Percentiles rank a stretch among this genome's conserved stretches.
Evolutionary conservation across 92 coral and sea anemone species (phyloP).

Genomic region (Paramuricea clavata): DNA sequence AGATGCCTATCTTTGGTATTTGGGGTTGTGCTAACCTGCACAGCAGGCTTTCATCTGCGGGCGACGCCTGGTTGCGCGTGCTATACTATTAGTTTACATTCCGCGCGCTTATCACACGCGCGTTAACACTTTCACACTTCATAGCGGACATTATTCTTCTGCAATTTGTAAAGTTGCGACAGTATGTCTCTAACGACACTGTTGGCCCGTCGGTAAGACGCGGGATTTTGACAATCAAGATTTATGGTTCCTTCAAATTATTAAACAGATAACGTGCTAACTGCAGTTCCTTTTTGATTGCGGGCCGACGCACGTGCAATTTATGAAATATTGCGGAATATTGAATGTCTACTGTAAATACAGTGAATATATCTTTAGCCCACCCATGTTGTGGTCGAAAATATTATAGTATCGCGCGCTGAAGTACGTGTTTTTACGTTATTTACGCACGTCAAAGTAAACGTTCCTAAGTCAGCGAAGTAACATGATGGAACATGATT

Average conservation of each 20-base stretch:
- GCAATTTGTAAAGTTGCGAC: constrained; percentile 7
- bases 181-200: not conserved
- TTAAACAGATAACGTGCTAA: not conserved
- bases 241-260: constrained; percentile 43
- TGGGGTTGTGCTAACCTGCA: no score
- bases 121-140: not conserved
- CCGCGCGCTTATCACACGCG: not conserved
- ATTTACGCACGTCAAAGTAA: no score
- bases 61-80: not conserved
- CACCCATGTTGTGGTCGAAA: not conserved
- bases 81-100: not conserved
- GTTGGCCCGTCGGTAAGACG: constrained; percentile 23
- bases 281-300: not conserved
- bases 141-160: not conserved
- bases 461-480: no score
- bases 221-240: constrained; percentile 36
- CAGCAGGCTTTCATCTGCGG: no score
- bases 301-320: not conserved
- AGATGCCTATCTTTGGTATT: no score
- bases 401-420: not conserved
- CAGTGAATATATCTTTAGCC: not conserved
- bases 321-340: not conserved
- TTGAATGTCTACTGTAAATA: not conserved
- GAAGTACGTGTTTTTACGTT: no score
- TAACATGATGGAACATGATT: no score